phyloP scores from a whole-genome alignment of 2,888 invertebrate species.

The Eupithecia insigniata region DNA sequence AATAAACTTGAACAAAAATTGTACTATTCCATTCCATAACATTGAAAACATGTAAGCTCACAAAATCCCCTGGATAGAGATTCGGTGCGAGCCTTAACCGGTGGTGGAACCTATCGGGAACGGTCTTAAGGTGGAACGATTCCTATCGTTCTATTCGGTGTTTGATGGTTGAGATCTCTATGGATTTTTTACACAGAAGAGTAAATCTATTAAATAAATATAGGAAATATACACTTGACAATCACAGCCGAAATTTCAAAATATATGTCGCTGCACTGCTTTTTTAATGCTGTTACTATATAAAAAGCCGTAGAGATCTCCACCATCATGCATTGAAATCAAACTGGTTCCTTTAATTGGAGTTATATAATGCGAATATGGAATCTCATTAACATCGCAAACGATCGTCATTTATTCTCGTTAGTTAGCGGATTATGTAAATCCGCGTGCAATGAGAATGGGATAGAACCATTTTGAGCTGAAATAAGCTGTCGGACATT shows the following conservation, averaged over 20 bases:
- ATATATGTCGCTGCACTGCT: not conserved
- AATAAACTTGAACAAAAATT: not conserved
- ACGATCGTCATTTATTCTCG: not conserved
- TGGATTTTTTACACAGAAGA: too few relatives aligned
- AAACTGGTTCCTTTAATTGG: not conserved
- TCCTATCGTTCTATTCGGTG: not conserved
- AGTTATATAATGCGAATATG: not conserved
- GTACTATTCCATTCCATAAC: constrained; percentile 2
- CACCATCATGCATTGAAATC: not conserved
- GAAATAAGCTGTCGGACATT: not conserved
- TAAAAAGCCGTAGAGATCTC: not conserved
- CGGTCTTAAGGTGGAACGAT: constrained; percentile 34
- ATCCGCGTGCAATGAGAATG: not conserved
- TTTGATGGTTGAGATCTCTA: too few relatives aligned
- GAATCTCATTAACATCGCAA: not conserved
- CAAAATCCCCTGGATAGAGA: constrained; percentile 26
- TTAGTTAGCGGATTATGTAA: not conserved
- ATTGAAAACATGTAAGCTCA: constrained; percentile 23
- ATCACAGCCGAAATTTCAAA: not conserved
- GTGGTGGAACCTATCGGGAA: constrained; percentile 36
- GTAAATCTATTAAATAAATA: too few relatives aligned
- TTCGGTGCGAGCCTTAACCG: constrained; percentile 12
- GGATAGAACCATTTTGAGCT: not conserved
- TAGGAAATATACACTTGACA: too few relatives aligned
- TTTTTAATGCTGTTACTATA: not conserved